Conservation (phyloP, 2,888 invertebrate species). For the Strigamia crassipes region DNA sequence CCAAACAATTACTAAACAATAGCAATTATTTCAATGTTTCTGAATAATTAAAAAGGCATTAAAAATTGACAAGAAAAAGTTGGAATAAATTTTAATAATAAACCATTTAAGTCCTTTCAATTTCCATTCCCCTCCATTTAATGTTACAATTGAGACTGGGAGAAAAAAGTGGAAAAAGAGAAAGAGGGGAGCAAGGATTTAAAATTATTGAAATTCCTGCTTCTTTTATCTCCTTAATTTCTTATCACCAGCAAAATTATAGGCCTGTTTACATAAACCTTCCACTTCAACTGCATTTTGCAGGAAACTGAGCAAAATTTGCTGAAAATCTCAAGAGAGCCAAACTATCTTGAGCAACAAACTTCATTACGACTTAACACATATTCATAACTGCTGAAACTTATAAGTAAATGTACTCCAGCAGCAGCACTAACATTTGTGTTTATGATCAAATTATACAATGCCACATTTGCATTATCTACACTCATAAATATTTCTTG, state of each 20-base stretch:
- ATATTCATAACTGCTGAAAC: background rate
- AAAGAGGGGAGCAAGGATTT: background rate
- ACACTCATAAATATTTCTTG: background rate
- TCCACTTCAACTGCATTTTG: background rate
- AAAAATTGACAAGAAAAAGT: too few species aligned
- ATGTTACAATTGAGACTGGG: background rate
- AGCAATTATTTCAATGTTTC: too few species aligned
- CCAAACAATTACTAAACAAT: too few species aligned
- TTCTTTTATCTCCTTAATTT: constrained; percentile 13
- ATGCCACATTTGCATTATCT: constrained; percentile 14
- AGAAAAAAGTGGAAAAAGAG: background rate
- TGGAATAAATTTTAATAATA: too few species aligned
- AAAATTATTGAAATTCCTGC: constrained; percentile 8
- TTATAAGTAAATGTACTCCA: background rate
- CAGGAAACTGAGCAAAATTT: background rate
- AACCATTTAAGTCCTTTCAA: too few species aligned
- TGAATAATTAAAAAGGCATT: too few species aligned
- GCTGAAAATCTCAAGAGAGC: background rate
- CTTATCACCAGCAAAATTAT: background rate
- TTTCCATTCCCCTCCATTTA: background rate
- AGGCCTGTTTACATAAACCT: background rate
- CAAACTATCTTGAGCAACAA: background rate
- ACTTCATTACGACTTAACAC: constrained; percentile 5
- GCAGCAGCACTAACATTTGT: background rate
- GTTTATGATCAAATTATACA: constrained; percentile 22